A percentile compares a stretch with the other conserved stretches of the same genome.
Evolutionary conservation across 1,140 invertebrate genomes (phyloP).

Genomic region (Danaus plexippus): DNA sequence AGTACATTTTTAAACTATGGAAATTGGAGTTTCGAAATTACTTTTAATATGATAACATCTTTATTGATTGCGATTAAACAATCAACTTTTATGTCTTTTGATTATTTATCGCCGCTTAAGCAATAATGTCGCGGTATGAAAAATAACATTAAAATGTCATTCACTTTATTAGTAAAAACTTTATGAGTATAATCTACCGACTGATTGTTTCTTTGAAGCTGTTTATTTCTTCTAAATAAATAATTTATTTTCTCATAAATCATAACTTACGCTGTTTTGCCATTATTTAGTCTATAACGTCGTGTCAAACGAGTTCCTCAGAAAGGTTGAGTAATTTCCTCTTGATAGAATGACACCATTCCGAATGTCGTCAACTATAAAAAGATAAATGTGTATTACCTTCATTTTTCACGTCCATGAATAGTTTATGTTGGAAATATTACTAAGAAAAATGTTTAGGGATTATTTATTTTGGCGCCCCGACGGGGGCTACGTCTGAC

Average conservation of each 20-base stretch:
- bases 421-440: constrained; percentile 52
- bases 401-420: constrained; percentile 52
- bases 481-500: constrained; percentile 11
- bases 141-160: no score
- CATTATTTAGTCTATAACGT: neutral
- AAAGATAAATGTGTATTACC: constrained; percentile 29
- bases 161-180: no score
- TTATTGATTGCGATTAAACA: neutral
- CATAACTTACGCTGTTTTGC: no score
- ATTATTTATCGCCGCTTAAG: neutral
- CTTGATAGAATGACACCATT: constrained; percentile 17
- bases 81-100: neutral
- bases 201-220: no score
- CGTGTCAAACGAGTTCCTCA: neutral
- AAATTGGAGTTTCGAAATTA: no score
- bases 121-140: neutral
- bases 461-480: constrained; percentile 33
- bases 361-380: constrained; percentile 30
- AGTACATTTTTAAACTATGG: no score
- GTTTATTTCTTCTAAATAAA: no score
- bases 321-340: constrained; percentile 7
- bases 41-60: no score
- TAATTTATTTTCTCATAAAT: no score
- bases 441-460: constrained; percentile 48
- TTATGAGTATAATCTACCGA: no score